Evolutionary conservation across 1,140 invertebrate genomes (phyloP).

Genomic region (Pygmarrhopalites habei): DNA sequence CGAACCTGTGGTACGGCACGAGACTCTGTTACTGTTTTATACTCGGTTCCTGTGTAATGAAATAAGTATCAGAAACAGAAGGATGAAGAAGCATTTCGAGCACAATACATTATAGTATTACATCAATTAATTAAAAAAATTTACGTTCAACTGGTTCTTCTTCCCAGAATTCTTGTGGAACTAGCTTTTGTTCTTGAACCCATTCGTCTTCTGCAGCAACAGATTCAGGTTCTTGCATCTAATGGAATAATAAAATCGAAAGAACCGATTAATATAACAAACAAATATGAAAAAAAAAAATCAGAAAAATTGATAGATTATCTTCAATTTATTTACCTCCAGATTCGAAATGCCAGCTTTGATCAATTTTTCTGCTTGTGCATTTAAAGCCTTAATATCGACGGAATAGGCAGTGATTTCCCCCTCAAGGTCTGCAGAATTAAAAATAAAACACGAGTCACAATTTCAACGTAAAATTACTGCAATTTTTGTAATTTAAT

Average conservation of each 20-base stretch:
- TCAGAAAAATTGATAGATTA: no score
- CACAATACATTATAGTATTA: no score
- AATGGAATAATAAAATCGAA: conserved; percentile 26
- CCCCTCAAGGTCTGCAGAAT: conserved; percentile 78
- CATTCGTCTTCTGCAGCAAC: conserved; percentile 56
- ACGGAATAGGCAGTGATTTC: conserved; percentile 84
- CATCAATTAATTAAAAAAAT: no score
- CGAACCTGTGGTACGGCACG: conserved; percentile 73
- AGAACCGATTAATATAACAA: no score
- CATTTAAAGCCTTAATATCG: conserved; percentile 79
- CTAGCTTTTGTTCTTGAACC: conserved; percentile 54
- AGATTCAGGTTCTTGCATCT: conserved; percentile 53
- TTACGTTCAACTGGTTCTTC: conserved; percentile 81
- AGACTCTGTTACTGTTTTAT: conserved; percentile 75
- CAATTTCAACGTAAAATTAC: no score
- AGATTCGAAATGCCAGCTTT: conserved; percentile 67
- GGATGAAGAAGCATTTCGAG: no score
- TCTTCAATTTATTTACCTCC: conserved; percentile 54
- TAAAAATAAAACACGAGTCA: no score
- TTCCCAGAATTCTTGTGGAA: conserved; percentile 83
- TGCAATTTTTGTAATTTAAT: no score
- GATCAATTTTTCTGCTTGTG: conserved; percentile 73
- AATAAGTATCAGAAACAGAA: no score
- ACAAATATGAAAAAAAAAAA: no score
- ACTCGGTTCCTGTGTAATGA: no score